These are phyloP conservation scores for Himalopsyche kuldschensis DNA, from an alignment of 2,888 invertebrate genomes.

Conservation along the genomic window DNA sequence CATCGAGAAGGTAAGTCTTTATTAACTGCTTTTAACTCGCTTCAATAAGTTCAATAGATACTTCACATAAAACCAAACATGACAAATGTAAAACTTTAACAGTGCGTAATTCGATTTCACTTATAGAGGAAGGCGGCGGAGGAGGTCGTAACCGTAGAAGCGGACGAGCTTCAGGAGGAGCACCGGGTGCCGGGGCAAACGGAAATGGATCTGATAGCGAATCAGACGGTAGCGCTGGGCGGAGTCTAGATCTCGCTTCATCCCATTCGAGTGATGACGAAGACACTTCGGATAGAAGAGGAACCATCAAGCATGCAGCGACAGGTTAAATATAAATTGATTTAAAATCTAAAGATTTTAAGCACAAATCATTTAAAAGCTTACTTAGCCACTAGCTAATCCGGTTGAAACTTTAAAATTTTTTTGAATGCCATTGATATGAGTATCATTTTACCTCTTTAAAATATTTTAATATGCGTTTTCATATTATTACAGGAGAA, in stretches of 20 bases:
- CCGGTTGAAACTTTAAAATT: no score
- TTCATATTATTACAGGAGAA: slow-evolving; percentile 7
- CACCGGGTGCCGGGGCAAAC: slow-evolving; percentile 46
- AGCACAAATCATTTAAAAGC: no score
- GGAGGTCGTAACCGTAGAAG: background rate
- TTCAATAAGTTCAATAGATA: background rate
- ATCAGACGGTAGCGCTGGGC: slow-evolving; percentile 74
- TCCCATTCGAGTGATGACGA: slow-evolving; percentile 95
- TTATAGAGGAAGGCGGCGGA: background rate
- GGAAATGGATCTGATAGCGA: slow-evolving; percentile 75
- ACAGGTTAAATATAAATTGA: slow-evolving; percentile 56
- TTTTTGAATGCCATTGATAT: no score
- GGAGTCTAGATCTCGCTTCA: slow-evolving; percentile 88
- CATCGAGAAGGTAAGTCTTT: slow-evolving; percentile 55
- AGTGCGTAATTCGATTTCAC: background rate
- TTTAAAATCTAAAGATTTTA: slow-evolving; percentile 47
- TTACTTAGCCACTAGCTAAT: no score
- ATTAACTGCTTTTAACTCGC: background rate
- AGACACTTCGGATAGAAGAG: slow-evolving; percentile 59
- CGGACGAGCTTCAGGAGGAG: slow-evolving; percentile 27
- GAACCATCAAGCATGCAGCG: slow-evolving; percentile 52
- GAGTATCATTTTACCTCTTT: no score
- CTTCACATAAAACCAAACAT: background rate
- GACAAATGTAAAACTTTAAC: background rate
- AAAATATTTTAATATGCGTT: background rate